These are phyloP conservation scores for Corvus cornix DNA, from an alignment of 2,113 vertebrate species.

Conservation along the genomic window DNA sequence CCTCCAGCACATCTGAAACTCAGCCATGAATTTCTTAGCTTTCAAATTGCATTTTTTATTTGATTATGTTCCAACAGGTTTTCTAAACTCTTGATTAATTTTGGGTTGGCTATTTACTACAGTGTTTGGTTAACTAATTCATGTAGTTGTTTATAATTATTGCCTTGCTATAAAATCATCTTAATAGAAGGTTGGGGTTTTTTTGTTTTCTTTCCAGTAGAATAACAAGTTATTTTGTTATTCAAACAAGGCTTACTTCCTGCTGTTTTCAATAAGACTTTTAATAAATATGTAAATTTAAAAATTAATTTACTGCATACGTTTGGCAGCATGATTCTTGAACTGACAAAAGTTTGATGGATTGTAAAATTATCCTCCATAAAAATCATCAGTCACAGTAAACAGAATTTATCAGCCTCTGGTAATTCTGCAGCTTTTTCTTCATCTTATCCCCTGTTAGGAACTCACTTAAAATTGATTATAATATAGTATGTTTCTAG, in stretches of 20 bases:
- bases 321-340: constrained; percentile 73
- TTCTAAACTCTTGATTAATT: constrained; percentile 52
- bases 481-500: constrained; percentile 72
- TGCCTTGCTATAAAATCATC: constrained; percentile 70
- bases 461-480: constrained; percentile 79
- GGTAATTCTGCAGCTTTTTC: constrained; percentile 73
- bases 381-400: constrained; percentile 77
- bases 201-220: constrained; percentile 68
- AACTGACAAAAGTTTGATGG: constrained; percentile 77
- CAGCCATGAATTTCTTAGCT: not conserved
- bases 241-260: constrained; percentile 75
- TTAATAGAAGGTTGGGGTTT: constrained; percentile 38
- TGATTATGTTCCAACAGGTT: constrained; percentile 28
- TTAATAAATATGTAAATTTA: constrained; percentile 85
- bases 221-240: constrained; percentile 79
- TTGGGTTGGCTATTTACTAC: constrained; percentile 49
- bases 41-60: constrained; percentile 17
- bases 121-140: constrained; percentile 71
- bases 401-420: constrained; percentile 75
- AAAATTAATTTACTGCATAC: constrained; percentile 79
- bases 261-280: constrained; percentile 78
- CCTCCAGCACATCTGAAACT: not conserved
- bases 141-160: constrained; percentile 70
- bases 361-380: constrained; percentile 77
- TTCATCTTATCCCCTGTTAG: constrained; percentile 76